A percentile compares a stretch with the other conserved stretches of the same genome.
These are phyloP conservation scores for Euclidia mi DNA, from an alignment of 2,888 invertebrate species.

Conservation along the genomic window DNA sequence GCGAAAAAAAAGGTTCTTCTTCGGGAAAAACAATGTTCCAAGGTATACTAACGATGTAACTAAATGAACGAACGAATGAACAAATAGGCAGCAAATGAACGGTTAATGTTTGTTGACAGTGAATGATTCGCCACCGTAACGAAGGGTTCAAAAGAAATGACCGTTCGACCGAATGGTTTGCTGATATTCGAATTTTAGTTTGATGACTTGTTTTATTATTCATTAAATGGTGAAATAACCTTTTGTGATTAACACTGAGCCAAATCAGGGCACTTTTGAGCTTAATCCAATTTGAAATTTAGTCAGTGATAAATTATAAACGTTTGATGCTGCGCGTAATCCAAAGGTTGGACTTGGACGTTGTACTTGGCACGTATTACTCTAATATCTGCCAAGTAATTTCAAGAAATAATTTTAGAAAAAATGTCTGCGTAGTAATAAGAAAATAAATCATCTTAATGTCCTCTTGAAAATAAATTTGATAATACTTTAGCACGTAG, in stretches of 20 bases:
- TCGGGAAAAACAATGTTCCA: slow-evolving; percentile 44
- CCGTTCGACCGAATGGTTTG: slow-evolving; percentile 43
- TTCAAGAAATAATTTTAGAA: not conserved
- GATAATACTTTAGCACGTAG: not conserved
- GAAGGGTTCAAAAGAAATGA: slow-evolving; percentile 66
- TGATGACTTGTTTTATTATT: slow-evolving; percentile 37
- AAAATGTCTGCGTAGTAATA: not conserved
- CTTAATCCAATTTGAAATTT: not conserved
- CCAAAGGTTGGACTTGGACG: no score
- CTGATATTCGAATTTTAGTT: slow-evolving; percentile 52
- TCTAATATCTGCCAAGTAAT: slow-evolving; percentile 5
- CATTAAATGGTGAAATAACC: slow-evolving; percentile 9
- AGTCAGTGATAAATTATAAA: no score
- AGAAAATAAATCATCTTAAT: not conserved
- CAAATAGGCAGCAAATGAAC: slow-evolving; percentile 74
- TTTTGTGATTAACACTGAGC: not conserved
- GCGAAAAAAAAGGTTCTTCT: slow-evolving; percentile 59
- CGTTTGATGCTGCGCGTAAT: no score
- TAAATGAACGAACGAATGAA: slow-evolving; percentile 73
- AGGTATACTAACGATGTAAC: slow-evolving; percentile 67
- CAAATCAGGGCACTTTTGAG: not conserved
- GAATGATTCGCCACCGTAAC: slow-evolving; percentile 72
- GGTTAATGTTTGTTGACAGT: slow-evolving; percentile 73
- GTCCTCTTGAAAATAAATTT: not conserved
- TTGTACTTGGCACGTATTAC: slow-evolving; percentile 1